Evolutionary conservation across 2,113 vertebrate genomes (phyloP).

Genomic region (Oreochromis spilurus): DNA sequence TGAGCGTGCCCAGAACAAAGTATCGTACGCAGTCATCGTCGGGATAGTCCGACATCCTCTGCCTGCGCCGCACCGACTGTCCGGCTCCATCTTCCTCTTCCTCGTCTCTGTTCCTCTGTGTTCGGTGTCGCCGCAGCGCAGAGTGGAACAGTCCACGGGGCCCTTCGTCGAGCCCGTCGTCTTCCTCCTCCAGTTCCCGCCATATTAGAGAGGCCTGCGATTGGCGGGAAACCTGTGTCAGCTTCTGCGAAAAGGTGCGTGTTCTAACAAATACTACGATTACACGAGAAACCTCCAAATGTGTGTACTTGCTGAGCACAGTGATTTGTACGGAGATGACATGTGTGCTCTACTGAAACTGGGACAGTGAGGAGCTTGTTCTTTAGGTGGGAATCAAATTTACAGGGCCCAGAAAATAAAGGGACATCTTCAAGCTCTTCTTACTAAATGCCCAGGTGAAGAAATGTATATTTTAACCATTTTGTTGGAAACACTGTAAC

Average conservation of each 20-base stretch:
- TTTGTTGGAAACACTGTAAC: neutral
- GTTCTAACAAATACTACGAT: conserved; percentile 48
- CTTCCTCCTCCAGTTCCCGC: conserved; percentile 98
- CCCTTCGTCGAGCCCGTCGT: conserved; percentile 69
- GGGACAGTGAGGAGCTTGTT: neutral
- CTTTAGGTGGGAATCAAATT: neutral
- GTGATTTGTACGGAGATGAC: neutral
- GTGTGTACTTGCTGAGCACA: neutral
- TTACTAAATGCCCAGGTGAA: neutral
- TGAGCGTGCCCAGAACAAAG: conserved; percentile 87
- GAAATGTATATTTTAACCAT: neutral
- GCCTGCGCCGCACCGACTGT: conserved; percentile 21
- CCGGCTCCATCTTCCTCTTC: conserved; percentile 33
- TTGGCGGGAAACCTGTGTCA: conserved; percentile 98
- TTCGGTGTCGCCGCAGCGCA: conserved; percentile 49
- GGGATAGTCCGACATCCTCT: conserved; percentile 72
- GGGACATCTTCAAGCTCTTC: neutral
- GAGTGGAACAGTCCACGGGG: conserved; percentile 67
- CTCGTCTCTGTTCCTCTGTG: conserved; percentile 39
- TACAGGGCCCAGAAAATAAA: neutral
- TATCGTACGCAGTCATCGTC: conserved; percentile 86
- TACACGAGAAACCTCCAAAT: neutral
- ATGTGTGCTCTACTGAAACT: neutral
- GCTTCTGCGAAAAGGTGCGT: conserved; percentile 75
- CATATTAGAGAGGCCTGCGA: conserved; percentile 99